Evolutionary conservation across 2,113 vertebrate genomes (phyloP).

Genomic region (Craseonycteris thonglongyai): DNA sequence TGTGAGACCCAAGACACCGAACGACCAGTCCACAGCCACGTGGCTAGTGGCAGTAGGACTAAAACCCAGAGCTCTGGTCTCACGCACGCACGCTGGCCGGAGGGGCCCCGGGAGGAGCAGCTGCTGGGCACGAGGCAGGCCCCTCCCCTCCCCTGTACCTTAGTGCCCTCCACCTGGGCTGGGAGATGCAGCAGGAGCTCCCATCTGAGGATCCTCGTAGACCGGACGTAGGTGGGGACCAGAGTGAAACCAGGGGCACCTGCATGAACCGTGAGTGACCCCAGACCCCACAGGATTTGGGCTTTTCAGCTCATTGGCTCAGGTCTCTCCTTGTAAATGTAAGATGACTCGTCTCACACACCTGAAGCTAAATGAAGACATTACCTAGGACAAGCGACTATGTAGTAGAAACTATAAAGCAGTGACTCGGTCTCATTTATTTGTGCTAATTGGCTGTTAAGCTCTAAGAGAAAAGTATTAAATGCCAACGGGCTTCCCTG

Average conservation of each 20-base stretch:
- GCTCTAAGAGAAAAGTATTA: not conserved
- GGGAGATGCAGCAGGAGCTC: accelerated
- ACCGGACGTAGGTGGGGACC: not conserved
- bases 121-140: not conserved
- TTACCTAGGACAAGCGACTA: not conserved
- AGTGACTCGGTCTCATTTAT: not conserved
- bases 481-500: not conserved
- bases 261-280: not conserved
- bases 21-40: not conserved
- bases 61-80: accelerated
- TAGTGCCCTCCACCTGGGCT: too few species aligned
- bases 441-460: constrained; percentile 17
- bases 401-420: not conserved
- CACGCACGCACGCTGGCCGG: accelerated
- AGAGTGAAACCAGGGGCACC: not conserved
- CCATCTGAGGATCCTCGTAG: not conserved
- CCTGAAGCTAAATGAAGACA: not conserved
- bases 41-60: too few species aligned
- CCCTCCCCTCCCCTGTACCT: too few species aligned
- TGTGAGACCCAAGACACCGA: not conserved
- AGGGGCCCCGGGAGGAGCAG: not conserved
- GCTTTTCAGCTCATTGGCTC: not conserved
- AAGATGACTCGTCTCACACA: not conserved
- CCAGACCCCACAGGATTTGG: not conserved
- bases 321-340: not conserved